phyloP scores from a whole-genome alignment of 2,888 invertebrate species.

The Sepiola atlantica region DNA sequence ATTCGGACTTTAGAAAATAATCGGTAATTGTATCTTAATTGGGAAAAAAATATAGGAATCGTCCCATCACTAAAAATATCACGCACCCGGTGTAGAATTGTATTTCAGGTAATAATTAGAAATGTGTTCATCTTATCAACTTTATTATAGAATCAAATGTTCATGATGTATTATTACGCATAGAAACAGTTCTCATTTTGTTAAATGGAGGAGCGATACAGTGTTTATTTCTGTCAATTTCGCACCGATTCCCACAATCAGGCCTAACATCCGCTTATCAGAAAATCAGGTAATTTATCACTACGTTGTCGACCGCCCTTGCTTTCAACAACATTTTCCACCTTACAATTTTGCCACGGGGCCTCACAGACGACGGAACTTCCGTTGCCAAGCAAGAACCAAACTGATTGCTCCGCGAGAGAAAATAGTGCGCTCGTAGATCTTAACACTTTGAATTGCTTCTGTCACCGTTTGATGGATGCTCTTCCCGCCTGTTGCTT shows the following conservation, averaged over 20 bases:
- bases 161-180: no score
- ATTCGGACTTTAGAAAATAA: no score
- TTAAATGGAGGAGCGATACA: neutral
- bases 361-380: neutral
- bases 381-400: neutral
- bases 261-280: neutral
- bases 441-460: neutral
- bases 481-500: neutral
- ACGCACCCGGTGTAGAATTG: no score
- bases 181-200: neutral
- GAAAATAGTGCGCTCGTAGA: neutral
- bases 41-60: no score
- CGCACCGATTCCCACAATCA: neutral
- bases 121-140: no score
- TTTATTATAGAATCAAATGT: no score
- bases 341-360: neutral
- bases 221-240: neutral
- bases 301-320: neutral
- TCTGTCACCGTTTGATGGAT: neutral
- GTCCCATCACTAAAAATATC: no score
- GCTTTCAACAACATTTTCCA: neutral
- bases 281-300: neutral
- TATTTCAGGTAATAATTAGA: no score
- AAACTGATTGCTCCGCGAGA: neutral
- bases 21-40: no score